Evolutionary conservation across 2,113 vertebrate species (phyloP), one percentile per base, ranked within the genome.

Genomic region (Paramormyrops kingsleyae): DNA sequence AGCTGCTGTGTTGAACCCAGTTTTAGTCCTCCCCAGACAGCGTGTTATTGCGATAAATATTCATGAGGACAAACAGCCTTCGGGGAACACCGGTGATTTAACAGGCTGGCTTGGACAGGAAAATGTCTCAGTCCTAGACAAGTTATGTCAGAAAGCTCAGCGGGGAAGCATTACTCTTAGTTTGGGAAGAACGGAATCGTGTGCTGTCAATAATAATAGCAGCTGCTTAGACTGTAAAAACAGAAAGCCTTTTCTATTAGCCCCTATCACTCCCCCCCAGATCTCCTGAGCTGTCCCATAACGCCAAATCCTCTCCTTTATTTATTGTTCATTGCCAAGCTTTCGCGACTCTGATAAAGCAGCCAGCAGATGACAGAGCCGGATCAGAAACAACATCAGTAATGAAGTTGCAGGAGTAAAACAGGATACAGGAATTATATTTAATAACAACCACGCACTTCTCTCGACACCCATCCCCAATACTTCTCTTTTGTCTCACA

Each of bases 51-150:
- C 12, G 24, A 86, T 86, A 50, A 86, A 86, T 86, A 86, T 86
- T 86, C 83, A 86, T 86, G 47, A 86, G 83, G 83, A 86, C 74
- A 86, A 86, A 86, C 47, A 87, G 85, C 49, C 50, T 53, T 53
- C 27, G 85, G 47, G 85, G 85, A 87, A 31, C 49, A 35, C 35
- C 50, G 44, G 87, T 44, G 87, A 44, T 88, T 44, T 88, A 66
- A 88, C 31, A 39, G 27, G 27, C 56, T 88, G 53, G 87, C 31
- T 62, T 88, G 87, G 56, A 62, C 87, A 88, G 56, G 21, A 88
- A n/a, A 62, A 62, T 42, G 39, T 42, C 56, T 88, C 53, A 62
- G 31, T 66, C 56, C 13, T 66, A 88, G 87, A 88, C 52, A 88
- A 88, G 59, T 66, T 62, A 66, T 66, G 42, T 87, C 87, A 88